Evolutionary conservation across 2,113 vertebrate genomes (phyloP).

Genomic region (Setophaga petechia): DNA sequence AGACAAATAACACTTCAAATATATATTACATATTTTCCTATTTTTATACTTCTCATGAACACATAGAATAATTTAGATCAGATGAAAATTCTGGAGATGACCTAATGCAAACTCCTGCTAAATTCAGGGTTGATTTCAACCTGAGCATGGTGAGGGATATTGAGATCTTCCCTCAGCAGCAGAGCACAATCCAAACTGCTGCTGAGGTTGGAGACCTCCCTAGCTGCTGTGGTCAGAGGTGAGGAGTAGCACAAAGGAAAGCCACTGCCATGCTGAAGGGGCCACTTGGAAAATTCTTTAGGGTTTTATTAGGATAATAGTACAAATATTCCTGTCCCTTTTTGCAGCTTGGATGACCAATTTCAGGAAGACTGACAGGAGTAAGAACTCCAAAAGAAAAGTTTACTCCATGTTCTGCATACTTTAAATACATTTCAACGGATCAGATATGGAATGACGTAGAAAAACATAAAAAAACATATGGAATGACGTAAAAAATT

Average conservation of each 20-base stretch:
- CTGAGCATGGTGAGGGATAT: no score
- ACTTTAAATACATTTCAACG: not conserved
- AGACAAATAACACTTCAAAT: not conserved
- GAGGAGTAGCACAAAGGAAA: not conserved
- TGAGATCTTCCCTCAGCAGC: not conserved
- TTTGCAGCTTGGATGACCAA: not conserved
- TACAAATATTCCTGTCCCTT: not conserved
- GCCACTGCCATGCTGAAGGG: fast-evolving
- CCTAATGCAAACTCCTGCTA: not conserved
- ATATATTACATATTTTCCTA: not conserved
- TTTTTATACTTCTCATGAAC: not conserved
- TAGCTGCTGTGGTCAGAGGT: not conserved
- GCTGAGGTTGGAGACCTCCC: not conserved
- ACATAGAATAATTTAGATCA: not conserved
- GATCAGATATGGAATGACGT: not conserved
- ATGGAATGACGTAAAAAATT: not conserved
- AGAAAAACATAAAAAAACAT: not conserved
- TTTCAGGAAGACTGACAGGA: not conserved
- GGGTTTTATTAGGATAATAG: not conserved
- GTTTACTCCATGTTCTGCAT: not conserved
- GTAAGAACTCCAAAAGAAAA: not conserved
- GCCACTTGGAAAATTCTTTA: not conserved
- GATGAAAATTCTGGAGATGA: not conserved
- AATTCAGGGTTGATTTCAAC: not conserved
- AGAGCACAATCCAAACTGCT: not conserved